Percentiles rank a stretch among this genome's conserved stretches.
phyloP scores from a whole-genome alignment of 1,140 invertebrate species.

The Harpegnathos saltator region DNA sequence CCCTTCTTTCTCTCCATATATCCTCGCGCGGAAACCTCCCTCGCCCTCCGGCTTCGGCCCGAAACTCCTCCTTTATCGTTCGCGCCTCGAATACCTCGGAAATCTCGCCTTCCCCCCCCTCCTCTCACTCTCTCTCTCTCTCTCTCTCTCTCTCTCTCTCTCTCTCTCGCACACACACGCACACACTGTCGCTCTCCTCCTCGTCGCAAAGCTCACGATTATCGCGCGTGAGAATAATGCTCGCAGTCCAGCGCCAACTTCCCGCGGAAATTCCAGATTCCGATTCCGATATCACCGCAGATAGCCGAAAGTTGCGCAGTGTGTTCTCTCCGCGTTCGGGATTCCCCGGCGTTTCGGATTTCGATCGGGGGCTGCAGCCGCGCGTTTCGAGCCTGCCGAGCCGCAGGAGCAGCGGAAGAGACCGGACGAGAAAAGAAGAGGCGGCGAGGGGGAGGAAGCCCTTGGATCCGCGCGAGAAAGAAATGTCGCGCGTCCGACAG shows the following conservation, averaged over 20 bases:
- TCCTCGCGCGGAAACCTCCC: constrained; percentile 80
- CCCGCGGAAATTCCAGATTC: constrained; percentile 62
- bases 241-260: constrained; percentile 41
- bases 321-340: not conserved
- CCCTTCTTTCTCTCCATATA: constrained; percentile 74
- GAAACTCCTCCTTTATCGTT: constrained; percentile 76
- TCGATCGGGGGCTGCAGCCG: not conserved
- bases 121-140: not conserved
- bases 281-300: constrained; percentile 64
- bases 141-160: not conserved
- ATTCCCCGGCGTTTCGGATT: constrained; percentile 3
- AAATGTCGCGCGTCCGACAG: too few species aligned
- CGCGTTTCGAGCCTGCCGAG: not conserved
- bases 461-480: too few species aligned
- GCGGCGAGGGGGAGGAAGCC: too few species aligned
- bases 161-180: too few species aligned
- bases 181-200: constrained; percentile 31
- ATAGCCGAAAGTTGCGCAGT: constrained; percentile 39
- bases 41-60: constrained; percentile 80
- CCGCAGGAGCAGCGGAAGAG: too few species aligned
- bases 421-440: too few species aligned
- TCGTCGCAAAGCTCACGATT: constrained; percentile 58
- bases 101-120: constrained; percentile 7
- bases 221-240: constrained; percentile 69
- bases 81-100: constrained; percentile 61